These are phyloP conservation scores for Hyperoplus lanceolatus DNA, from an alignment of 2,797 vertebrate species.

Conservation along the genomic window DNA sequence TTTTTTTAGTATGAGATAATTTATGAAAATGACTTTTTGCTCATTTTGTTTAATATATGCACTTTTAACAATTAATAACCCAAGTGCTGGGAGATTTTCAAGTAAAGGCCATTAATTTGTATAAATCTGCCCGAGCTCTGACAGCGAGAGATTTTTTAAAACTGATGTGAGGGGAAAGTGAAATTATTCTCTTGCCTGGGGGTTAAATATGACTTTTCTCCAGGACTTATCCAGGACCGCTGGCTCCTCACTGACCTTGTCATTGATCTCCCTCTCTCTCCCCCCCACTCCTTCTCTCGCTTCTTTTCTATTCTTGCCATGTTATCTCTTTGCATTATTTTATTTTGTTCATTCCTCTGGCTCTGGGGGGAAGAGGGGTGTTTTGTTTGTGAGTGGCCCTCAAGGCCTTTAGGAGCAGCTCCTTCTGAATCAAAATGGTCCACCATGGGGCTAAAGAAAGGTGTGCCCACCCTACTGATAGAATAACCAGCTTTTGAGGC, in stretches of 20 bases:
- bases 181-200: constrained; percentile 89
- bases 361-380: constrained; percentile 44
- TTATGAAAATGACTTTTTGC: constrained; percentile 92
- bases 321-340: constrained; percentile 71
- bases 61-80: constrained; percentile 92
- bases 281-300: constrained; percentile 50
- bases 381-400: constrained; percentile 63
- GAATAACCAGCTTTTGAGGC: background rate
- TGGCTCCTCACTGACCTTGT: constrained; percentile 81
- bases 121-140: constrained; percentile 87
- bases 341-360: constrained; percentile 53
- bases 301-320: constrained; percentile 49
- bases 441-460: constrained; percentile 22
- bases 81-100: constrained; percentile 86
- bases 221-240: constrained; percentile 79
- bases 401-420: constrained; percentile 77
- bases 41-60: constrained; percentile 92
- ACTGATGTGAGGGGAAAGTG: constrained; percentile 88
- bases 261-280: constrained; percentile 78
- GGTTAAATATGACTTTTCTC: constrained; percentile 89
- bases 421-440: constrained; percentile 65
- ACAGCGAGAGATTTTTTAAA: constrained; percentile 89
- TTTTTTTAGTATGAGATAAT: constrained; percentile 82
- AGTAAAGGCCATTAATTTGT: constrained; percentile 91
- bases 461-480: background rate